Evolutionary conservation across 2,113 vertebrate genomes (phyloP).

Genomic region (Excalfactoria chinensis): DNA sequence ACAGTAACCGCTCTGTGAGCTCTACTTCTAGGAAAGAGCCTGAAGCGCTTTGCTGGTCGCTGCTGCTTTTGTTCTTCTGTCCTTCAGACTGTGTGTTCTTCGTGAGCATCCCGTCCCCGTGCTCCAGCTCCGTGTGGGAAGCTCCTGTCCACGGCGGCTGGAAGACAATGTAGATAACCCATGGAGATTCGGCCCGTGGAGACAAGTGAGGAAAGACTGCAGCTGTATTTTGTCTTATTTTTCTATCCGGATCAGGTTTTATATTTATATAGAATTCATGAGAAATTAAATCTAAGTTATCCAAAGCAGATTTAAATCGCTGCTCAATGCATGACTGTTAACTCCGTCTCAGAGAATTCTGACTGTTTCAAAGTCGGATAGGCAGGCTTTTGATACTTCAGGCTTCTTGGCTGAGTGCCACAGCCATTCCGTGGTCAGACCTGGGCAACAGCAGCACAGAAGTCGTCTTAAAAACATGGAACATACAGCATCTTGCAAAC

Average conservation of each 20-base stretch:
- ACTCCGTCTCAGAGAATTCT: accelerated
- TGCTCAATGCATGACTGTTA: background rate
- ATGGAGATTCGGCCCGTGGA: too few relatives aligned
- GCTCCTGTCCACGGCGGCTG: background rate
- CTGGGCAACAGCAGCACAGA: background rate
- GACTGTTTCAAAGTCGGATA: background rate
- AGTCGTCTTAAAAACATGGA: background rate
- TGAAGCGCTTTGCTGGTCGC: background rate
- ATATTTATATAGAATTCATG: background rate
- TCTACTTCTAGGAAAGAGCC: background rate
- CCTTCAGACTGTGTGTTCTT: accelerated
- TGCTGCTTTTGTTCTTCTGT: background rate
- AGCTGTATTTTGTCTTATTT: background rate
- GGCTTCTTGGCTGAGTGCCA: background rate
- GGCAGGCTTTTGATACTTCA: background rate
- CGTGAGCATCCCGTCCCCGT: background rate
- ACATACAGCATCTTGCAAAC: background rate
- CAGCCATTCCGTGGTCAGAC: background rate
- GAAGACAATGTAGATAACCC: background rate
- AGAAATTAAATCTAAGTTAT: background rate
- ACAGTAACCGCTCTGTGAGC: too few relatives aligned
- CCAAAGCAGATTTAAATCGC: background rate
- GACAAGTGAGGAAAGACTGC: background rate
- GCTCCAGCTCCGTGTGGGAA: accelerated
- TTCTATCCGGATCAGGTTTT: background rate